Percentiles rank a stretch among this genome's conserved stretches.
phyloP scores from a whole-genome alignment of 1,140 invertebrate species.

The Solenopsis invicta region DNA sequence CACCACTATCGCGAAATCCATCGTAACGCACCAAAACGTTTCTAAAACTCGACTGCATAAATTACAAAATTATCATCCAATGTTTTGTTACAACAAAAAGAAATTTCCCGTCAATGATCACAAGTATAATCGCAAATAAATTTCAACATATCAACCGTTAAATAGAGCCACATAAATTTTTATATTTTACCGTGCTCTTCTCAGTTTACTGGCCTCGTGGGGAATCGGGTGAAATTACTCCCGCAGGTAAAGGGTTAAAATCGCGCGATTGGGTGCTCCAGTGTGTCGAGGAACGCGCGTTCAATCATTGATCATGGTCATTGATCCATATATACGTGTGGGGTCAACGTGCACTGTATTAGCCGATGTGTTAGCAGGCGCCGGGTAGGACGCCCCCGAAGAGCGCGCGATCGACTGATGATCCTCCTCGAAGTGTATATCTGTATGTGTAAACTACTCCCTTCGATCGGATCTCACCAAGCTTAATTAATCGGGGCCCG shows the following conservation, averaged over 20 bases:
- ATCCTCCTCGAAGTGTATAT: slow-evolving; percentile 53
- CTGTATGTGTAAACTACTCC: slow-evolving; percentile 23
- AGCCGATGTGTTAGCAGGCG: slow-evolving; percentile 56
- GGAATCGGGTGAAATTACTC: slow-evolving; percentile 28
- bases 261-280: slow-evolving; percentile 2
- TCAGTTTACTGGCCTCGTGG: slow-evolving; percentile 1
- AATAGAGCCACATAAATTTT: not conserved
- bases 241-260: slow-evolving; percentile 44
- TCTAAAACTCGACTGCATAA: not conserved
- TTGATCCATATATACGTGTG: slow-evolving; percentile 50
- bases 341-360: slow-evolving; percentile 67
- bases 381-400: slow-evolving; percentile 47
- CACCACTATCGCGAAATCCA: slow-evolving; percentile 22
- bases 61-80: slow-evolving; percentile 2
- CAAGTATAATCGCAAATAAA: not conserved
- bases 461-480: slow-evolving; percentile 46
- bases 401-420: slow-evolving; percentile 61
- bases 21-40: not conserved
- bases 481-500: slow-evolving; percentile 3
- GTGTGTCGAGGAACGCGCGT: slow-evolving; percentile 39
- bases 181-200: slow-evolving; percentile 2
- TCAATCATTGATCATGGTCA: not conserved
- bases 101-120: not conserved
- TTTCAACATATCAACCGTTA: not conserved
- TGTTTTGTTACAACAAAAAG: not conserved